phyloP scores from a whole-genome alignment of 2,113 vertebrate genomes.

The Corythornis vintsioides region DNA sequence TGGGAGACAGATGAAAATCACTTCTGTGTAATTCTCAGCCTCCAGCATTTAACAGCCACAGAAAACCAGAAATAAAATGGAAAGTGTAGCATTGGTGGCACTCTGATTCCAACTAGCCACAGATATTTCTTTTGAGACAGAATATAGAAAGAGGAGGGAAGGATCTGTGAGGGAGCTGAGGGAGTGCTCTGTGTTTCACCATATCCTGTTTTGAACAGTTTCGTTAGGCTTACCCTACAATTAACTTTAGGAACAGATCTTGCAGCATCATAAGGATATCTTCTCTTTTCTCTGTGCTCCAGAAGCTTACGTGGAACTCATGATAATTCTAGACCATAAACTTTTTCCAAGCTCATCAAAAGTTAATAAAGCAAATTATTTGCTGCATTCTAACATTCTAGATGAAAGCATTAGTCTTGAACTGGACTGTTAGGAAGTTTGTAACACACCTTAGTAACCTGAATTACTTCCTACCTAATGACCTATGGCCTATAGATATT shows the following conservation, averaged over 20 bases:
- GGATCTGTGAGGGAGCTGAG: not conserved
- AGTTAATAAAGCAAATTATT: not conserved
- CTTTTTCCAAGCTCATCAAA: not conserved
- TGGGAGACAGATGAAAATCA: not conserved
- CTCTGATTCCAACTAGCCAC: not conserved
- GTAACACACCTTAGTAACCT: not conserved
- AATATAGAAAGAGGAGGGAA: not conserved
- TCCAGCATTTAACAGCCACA: not conserved
- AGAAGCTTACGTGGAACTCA: not conserved
- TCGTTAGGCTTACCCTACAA: slow-evolving; percentile 19
- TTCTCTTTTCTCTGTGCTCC: not conserved
- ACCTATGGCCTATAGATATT: not conserved
- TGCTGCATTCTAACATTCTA: not conserved
- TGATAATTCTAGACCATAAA: not conserved
- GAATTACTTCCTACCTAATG: not conserved
- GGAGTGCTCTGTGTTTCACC: slow-evolving; percentile 36
- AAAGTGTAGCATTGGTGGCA: not conserved
- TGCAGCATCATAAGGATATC: slow-evolving; percentile 43
- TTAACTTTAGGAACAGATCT: slow-evolving; percentile 45
- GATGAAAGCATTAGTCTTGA: not conserved
- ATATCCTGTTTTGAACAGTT: slow-evolving; percentile 66
- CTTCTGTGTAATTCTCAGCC: not conserved
- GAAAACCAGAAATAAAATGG: not conserved
- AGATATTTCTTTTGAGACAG: slow-evolving; percentile 11
- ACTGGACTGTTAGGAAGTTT: not conserved